These are phyloP conservation scores for Phymorhynchus buccinoides DNA, from an alignment of 1,140 invertebrate species.

Conservation along the genomic window DNA sequence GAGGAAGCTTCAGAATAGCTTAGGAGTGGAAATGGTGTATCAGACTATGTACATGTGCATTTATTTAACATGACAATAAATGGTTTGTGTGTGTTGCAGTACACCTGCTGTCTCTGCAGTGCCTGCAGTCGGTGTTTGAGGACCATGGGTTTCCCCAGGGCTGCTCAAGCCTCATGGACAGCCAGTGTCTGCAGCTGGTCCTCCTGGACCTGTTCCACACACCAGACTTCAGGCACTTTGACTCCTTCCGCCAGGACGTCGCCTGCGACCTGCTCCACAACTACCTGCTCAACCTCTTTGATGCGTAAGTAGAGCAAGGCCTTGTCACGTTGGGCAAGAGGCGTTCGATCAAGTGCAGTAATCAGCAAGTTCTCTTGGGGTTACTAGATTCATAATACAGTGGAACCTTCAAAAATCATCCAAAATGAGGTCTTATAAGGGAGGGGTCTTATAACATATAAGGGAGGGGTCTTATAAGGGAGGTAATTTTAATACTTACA, in stretches of 20 bases:
- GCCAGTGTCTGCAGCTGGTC: conserved; percentile 78
- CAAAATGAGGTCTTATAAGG: no score
- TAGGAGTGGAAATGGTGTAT: no score
- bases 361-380: no score
- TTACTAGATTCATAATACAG: no score
- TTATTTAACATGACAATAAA: no score
- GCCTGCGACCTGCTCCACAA: conserved; percentile 60
- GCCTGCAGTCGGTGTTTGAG: conserved; percentile 77
- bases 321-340: neutral
- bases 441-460: no score
- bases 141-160: conserved; percentile 78
- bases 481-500: no score
- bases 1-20: no score
- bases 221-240: conserved; percentile 75
- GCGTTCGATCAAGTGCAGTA: no score
- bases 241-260: conserved; percentile 73
- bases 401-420: no score
- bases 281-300: conserved; percentile 60
- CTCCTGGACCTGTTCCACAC: conserved; percentile 80
- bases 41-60: no score
- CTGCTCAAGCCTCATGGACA: conserved; percentile 76
- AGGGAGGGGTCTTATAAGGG: no score
- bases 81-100: conserved; percentile 75
- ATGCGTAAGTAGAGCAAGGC: conserved; percentile 53
- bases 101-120: conserved; percentile 76